Conservation (phyloP, 2,888 invertebrate genomes). For the Thymelicus acteon region DNA sequence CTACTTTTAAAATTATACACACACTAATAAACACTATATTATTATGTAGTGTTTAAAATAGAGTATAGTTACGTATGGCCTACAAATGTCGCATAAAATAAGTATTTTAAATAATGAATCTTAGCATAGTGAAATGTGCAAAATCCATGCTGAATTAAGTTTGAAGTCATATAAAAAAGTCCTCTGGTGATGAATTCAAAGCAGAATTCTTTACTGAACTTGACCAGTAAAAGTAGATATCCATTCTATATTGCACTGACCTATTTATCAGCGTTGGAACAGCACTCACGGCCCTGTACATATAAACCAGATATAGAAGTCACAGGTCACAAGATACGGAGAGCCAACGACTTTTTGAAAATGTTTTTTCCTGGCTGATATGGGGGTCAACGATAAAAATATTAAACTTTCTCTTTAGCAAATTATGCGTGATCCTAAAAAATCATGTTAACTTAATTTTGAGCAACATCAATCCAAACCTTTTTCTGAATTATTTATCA, state of each 20-base stretch:
- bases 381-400: constrained; percentile 24
- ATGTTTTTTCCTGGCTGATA: constrained; percentile 67
- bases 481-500: too few species aligned
- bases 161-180: background rate
- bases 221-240: constrained; percentile 68
- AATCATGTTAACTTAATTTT: too few species aligned
- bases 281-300: constrained; percentile 66
- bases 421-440: too few species aligned
- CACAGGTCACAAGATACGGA: constrained; percentile 68
- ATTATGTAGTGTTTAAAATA: too few species aligned
- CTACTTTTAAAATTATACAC: too few species aligned
- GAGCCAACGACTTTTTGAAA: constrained; percentile 77
- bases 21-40: too few species aligned
- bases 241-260: constrained; percentile 71
- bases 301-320: constrained; percentile 64
- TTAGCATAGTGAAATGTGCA: too few species aligned
- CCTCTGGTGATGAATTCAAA: background rate
- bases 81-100: too few species aligned
- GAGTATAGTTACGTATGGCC: too few species aligned
- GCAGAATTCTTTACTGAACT: constrained; percentile 62
- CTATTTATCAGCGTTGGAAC: constrained; percentile 67
- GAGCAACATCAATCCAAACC: too few species aligned
- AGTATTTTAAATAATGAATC: too few species aligned
- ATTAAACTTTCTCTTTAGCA: background rate
- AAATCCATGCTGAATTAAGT: too few species aligned